Evolutionary conservation across 1,140 invertebrate genomes (phyloP).

Genomic region (Tetranychus cinnabarinus): DNA sequence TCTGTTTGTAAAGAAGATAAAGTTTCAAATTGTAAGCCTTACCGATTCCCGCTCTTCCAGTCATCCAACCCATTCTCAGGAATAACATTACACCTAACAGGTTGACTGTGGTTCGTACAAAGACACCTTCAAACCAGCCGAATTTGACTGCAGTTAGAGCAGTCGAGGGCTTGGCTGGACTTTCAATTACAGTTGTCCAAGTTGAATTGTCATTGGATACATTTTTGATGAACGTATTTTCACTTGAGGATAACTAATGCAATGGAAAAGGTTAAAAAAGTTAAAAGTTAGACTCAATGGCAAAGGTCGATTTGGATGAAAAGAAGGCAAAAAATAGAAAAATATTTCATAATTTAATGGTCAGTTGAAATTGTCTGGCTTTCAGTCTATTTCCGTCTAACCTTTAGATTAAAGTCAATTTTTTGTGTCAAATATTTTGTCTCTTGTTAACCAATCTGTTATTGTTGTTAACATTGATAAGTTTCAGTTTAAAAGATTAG

Average conservation of each 20-base stretch:
- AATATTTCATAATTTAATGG: too few species aligned
- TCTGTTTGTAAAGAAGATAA: background rate
- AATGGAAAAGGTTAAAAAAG: background rate
- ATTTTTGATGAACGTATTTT: background rate
- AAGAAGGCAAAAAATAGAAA: too few species aligned
- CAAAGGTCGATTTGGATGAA: background rate
- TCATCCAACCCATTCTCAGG: constrained; percentile 29
- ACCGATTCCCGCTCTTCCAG: constrained; percentile 25
- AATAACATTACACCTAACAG: constrained; percentile 38
- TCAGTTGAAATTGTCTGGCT: too few species aligned
- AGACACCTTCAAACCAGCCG: constrained; percentile 13
- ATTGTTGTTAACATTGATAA: too few species aligned
- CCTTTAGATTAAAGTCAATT: too few species aligned
- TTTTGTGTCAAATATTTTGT: too few species aligned
- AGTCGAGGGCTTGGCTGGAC: background rate
- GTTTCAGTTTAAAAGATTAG: too few species aligned
- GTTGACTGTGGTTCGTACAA: constrained; percentile 30
- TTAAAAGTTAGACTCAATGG: background rate
- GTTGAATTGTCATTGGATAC: background rate
- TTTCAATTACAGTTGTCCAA: background rate
- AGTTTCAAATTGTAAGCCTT: constrained; percentile 6
- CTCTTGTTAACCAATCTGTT: too few species aligned
- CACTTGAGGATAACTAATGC: background rate
- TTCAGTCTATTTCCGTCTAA: too few species aligned
- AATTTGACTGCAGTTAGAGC: background rate